Base-by-base conservation (phyloP, 2,888 invertebrate species). In the Thumatha senex region DNA sequence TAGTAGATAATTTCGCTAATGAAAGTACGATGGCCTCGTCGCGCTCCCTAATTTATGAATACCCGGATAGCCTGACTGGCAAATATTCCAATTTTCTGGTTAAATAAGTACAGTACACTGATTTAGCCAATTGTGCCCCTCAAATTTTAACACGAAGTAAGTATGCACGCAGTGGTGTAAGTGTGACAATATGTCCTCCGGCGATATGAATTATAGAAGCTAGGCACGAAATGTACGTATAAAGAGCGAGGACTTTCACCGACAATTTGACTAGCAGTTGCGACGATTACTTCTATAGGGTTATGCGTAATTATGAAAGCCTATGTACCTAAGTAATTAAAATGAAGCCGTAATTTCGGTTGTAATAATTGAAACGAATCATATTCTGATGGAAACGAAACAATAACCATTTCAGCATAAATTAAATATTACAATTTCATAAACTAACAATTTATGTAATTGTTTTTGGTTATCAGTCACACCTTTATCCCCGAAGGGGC, bases 1-100 rank as follows among this genome's bases (percentile, higher is more conserved):
- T 84, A 84, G 79, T 84, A 77, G 86, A 86, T 86, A 81, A 87
- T 88, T 85, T 76, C 67, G 63, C 73, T 82, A 86, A 85, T 85
- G 78, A 81, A 84, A 81, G 80, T 79, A 75, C 74, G 72, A 72
- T 77, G 72, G 76, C 71, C 69, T 55, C 69, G 54, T 62, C 58
- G 60, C 57, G 56, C 65, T 66, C 67, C 63, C 72, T 72, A 74
- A 79, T 79, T 75, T 75, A 72, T 66, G 54, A 61, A 45, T 58
- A 43, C 43, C 40, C 42, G 49, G 40, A 31, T 68, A 70, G 62
- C 61, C 60, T 54, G 70, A 53, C 51, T 50, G 49, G 42, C 56
- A 38, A 55, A 61, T 61, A 62, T 61, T 69, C 63, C 65, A 73
- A 65, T 58, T 62, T 51, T 60, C 63, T 54, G 69, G 68, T 73